Evolutionary conservation across 2,888 invertebrate species (phyloP).

Genomic region (Hemicrepidius hirtus): DNA sequence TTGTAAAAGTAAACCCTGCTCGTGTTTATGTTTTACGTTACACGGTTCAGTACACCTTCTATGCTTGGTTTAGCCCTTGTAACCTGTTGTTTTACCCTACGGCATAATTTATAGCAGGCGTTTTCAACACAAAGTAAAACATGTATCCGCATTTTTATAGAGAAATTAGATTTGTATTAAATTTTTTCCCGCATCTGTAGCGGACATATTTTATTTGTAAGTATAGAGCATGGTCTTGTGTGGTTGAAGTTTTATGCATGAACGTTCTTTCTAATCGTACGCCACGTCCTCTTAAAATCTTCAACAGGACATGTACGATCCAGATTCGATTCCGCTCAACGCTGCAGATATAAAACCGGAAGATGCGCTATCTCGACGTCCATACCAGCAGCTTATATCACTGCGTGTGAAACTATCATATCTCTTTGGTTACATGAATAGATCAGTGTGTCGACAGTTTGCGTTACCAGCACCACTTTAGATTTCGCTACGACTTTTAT

Average conservation of each 20-base stretch:
- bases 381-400: constrained; percentile 47
- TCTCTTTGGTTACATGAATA: constrained; percentile 26
- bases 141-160: constrained; percentile 43
- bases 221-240: background rate
- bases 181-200: constrained; percentile 8
- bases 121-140: constrained; percentile 48
- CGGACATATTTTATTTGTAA: background rate
- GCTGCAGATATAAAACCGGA: constrained; percentile 53
- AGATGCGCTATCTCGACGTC: constrained; percentile 52
- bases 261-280: constrained; percentile 2
- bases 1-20: constrained; percentile 46
- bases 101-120: constrained; percentile 42
- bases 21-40: constrained; percentile 45
- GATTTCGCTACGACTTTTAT: constrained; percentile 11
- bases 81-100: constrained; percentile 51
- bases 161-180: constrained; percentile 42
- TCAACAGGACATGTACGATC: constrained; percentile 49
- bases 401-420: constrained; percentile 48
- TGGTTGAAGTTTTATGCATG: background rate
- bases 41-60: constrained; percentile 46
- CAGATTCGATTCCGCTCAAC: constrained; percentile 54
- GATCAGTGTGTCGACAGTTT: constrained; percentile 18
- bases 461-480: background rate
- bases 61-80: constrained; percentile 41
- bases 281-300: constrained; percentile 46